These are phyloP conservation scores for Heliconius ismenius DNA, from an alignment of 2,888 invertebrate genomes.

Conservation along the genomic window DNA sequence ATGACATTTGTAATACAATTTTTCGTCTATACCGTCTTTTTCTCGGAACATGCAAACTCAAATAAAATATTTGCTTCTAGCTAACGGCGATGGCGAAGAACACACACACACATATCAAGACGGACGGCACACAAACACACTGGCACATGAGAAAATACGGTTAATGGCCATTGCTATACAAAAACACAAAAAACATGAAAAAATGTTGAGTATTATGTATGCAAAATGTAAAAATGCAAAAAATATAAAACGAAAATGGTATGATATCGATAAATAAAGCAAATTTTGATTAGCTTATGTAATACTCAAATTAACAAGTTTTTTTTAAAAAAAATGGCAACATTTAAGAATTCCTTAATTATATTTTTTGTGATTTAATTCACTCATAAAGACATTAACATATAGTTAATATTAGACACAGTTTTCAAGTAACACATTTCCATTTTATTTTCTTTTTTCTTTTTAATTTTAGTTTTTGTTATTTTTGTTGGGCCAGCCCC, in stretches of 20 bases:
- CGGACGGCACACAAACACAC: constrained; percentile 77
- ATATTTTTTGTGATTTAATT: constrained; percentile 75
- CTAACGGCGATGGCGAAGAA: constrained; percentile 74
- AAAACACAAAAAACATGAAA: constrained; percentile 34
- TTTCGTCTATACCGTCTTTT: constrained; percentile 44
- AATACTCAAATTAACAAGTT: background rate
- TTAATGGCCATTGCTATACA: constrained; percentile 58
- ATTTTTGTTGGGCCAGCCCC: constrained; percentile 53
- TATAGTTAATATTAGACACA: constrained; percentile 75
- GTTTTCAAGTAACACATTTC: constrained; percentile 65
- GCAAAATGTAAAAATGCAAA: background rate
- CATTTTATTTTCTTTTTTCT: constrained; percentile 57
- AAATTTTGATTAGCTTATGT: background rate
- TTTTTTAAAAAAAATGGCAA: constrained; percentile 61
- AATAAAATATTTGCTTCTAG: constrained; percentile 78
- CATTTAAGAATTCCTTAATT: constrained; percentile 73
- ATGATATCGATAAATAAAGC: background rate
- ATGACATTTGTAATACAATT: constrained; percentile 7
- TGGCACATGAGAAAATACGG: constrained; percentile 57
- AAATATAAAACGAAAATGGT: background rate
- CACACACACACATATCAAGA: constrained; percentile 81
- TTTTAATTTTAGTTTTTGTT: constrained; percentile 50
- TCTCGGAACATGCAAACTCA: constrained; percentile 64
- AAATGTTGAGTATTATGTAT: background rate
- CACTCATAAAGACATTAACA: constrained; percentile 81